Base-by-base conservation (phyloP, 2,113 vertebrate species). In the Galeopterus variegatus region DNA sequence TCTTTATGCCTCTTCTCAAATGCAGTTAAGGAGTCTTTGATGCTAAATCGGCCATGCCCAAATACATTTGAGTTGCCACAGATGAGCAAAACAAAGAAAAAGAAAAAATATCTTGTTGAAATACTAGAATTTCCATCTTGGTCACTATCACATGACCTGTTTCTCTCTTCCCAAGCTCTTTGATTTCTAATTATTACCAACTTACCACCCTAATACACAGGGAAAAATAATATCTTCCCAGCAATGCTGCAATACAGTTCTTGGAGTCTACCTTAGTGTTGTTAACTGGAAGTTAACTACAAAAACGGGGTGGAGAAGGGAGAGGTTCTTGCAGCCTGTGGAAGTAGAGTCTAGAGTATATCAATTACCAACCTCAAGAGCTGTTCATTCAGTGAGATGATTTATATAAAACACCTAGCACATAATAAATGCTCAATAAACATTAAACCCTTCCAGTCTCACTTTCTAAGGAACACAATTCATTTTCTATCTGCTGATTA, bases 371-470 rank as follows among this genome's bases (percentile, higher is more conserved):
- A 69, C 6, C 41, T 79, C 67, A 31, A 90, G 81, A 83, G 24
- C 56, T 77, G 15, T 56, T 94, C 94, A 76, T 80, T 73, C 90
- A 81, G 75, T 36, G 75, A 65, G 21, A 84, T 96, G 92, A 94
- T 95, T 95, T 92, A 87, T 80, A 86, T 45, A 93, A 94, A 93
- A 95, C 67, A 21, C 45, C 70, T 7, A 45, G 41, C 69, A 97
- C 80, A 90, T 96, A 97, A 96, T 93, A 97, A 97, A 95, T 95
- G 95, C 86, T 97, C 96, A 97, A 45, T 97, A 97, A 98, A 95
- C 83, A 95, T 58, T n/a, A 80, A 76, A 48, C 79, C 54, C 54
- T 54, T 77, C 62, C 67, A 23, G 80, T 95, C 75, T 15, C 50
- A 33, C 56, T 96, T 75, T 90, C 64, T 41, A 36, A 79, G 67